Conservation (phyloP, 1,140 invertebrate species). For the Cherax destructor region DNA sequence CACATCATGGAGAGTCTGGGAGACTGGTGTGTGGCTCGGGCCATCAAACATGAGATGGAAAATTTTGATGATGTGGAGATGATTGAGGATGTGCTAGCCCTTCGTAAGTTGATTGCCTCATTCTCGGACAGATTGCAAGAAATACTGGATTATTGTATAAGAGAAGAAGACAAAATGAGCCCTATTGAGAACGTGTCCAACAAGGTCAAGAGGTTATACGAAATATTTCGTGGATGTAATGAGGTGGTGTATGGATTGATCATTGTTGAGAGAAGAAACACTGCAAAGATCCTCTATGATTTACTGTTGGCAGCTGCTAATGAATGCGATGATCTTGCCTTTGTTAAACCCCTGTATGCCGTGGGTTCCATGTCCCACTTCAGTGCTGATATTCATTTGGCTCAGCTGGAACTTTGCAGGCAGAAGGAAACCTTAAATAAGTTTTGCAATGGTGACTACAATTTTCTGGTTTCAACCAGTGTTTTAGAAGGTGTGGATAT, state of each 20-base stretch:
- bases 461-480: slow-evolving; percentile 88
- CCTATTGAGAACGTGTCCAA: slow-evolving; percentile 52
- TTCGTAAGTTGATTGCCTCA: slow-evolving; percentile 54
- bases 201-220: slow-evolving; percentile 56
- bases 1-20: slow-evolving; percentile 77
- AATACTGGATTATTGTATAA: slow-evolving; percentile 36
- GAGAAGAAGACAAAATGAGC: slow-evolving; percentile 30
- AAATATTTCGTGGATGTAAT: slow-evolving; percentile 46
- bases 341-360: slow-evolving; percentile 84
- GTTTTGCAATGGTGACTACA: slow-evolving; percentile 81
- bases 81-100: slow-evolving; percentile 47
- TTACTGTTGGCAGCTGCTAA: slow-evolving; percentile 74
- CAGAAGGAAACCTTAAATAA: slow-evolving; percentile 73
- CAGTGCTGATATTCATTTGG: slow-evolving; percentile 49
- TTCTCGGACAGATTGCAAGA: slow-evolving; percentile 51
- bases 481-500: slow-evolving; percentile 90
- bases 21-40: slow-evolving; percentile 79
- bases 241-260: slow-evolving; percentile 83
- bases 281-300: slow-evolving; percentile 85
- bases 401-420: slow-evolving; percentile 74
- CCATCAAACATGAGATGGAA: slow-evolving; percentile 71
- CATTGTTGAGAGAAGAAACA: slow-evolving; percentile 86
- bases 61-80: slow-evolving; percentile 49
- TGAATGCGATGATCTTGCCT: slow-evolving; percentile 76
- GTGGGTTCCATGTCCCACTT: slow-evolving; percentile 79